phyloP scores from a whole-genome alignment of 2,888 invertebrate species.

The Microchrysa polita region DNA sequence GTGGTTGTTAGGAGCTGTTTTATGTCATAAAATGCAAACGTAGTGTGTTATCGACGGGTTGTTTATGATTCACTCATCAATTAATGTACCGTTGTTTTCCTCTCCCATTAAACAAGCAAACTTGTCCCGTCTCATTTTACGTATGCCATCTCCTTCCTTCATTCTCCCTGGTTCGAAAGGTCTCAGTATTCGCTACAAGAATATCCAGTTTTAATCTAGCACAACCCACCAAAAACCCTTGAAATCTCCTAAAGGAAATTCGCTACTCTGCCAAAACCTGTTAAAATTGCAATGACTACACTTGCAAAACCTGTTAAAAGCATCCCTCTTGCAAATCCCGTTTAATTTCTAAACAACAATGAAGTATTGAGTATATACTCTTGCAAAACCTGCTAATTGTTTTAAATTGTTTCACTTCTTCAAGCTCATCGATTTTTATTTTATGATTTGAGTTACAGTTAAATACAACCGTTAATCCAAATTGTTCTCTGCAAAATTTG shows the following conservation, averaged over 20 bases:
- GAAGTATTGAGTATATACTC: neutral
- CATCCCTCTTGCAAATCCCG: neutral
- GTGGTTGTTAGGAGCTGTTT: too few relatives aligned
- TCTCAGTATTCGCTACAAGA: too few relatives aligned
- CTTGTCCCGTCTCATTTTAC: too few relatives aligned
- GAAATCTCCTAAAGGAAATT: neutral
- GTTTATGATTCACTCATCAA: too few relatives aligned
- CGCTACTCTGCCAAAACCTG: neutral
- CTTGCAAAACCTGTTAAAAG: conserved; percentile 4
- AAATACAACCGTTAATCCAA: neutral
- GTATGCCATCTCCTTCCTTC: too few relatives aligned
- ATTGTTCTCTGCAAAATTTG: neutral
- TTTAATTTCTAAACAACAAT: neutral
- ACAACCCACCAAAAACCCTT: neutral
- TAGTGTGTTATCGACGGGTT: too few relatives aligned
- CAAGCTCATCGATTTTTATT: neutral
- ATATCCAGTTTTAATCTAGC: neutral
- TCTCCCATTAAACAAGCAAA: too few relatives aligned
- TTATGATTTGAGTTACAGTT: neutral
- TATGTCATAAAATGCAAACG: too few relatives aligned
- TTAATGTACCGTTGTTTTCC: too few relatives aligned
- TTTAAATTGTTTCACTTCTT: neutral
- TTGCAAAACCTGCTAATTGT: neutral
- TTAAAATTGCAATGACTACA: neutral
- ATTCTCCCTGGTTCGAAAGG: too few relatives aligned